Conservation (phyloP, 1,140 invertebrate species). For the Macrotrachela quadricornifera region DNA sequence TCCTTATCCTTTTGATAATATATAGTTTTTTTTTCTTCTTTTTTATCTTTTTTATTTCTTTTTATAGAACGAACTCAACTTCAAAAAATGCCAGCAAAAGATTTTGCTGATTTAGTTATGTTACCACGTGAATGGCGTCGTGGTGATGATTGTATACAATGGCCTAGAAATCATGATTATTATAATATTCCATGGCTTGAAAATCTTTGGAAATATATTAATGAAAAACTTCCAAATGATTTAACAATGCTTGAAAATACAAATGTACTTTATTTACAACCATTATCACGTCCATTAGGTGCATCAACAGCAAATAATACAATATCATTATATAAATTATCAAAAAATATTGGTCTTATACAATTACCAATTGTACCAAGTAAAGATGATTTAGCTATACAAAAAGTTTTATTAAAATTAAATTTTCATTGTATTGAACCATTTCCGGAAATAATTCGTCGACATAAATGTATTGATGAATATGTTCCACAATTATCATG, state of each 20-base stretch:
- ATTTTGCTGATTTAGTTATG: slow-evolving; percentile 4
- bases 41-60: background rate
- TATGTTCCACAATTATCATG: slow-evolving; percentile 1
- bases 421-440: background rate
- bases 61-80: slow-evolving; percentile 5
- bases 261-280: background rate
- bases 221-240: slow-evolving; percentile 4
- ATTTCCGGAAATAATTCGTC: background rate
- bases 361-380: background rate
- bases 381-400: background rate
- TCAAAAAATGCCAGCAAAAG: slow-evolving; percentile 6
- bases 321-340: slow-evolving; percentile 2
- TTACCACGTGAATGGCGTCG: slow-evolving; percentile 6
- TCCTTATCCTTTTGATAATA: too few relatives aligned
- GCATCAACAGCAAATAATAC: background rate
- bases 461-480: background rate
- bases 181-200: slow-evolving; percentile 6
- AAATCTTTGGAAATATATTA: slow-evolving; percentile 8
- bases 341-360: slow-evolving; percentile 1
- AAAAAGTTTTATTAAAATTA: slow-evolving; percentile 1
- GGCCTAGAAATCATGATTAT: slow-evolving; percentile 1
- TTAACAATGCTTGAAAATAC: background rate
- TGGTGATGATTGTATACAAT: slow-evolving; percentile 1
- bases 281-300: background rate
- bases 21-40: too few relatives aligned